Conservation (phyloP, 2,888 invertebrate species). For the Diplazon laetatorius region DNA sequence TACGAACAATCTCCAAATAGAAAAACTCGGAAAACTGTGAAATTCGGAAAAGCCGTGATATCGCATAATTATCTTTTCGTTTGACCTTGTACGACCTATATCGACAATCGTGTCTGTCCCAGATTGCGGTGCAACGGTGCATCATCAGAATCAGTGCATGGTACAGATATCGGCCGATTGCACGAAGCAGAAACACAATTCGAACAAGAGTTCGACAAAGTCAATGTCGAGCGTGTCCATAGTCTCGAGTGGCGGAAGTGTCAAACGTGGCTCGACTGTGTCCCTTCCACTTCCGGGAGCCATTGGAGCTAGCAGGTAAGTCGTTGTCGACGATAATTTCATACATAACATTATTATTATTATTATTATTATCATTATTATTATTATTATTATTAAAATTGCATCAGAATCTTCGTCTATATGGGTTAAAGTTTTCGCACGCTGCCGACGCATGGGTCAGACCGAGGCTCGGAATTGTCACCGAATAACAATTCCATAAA, state of each 20-base stretch:
- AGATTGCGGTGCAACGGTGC: slow-evolving; percentile 94
- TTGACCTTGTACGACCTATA: no score
- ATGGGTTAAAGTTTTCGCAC: slow-evolving; percentile 77
- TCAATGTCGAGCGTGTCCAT: slow-evolving; percentile 78
- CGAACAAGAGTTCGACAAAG: slow-evolving; percentile 79
- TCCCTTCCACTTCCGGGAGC: slow-evolving; percentile 77
- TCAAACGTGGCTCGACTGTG: slow-evolving; percentile 79
- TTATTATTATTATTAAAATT: slow-evolving; percentile 66
- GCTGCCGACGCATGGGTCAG: slow-evolving; percentile 76
- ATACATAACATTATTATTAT: slow-evolving; percentile 55
- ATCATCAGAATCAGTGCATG: slow-evolving; percentile 93
- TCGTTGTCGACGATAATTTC: slow-evolving; percentile 36
- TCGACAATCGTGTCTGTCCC: slow-evolving; percentile 63
- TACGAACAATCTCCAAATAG: no score
- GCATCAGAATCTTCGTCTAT: slow-evolving; percentile 76
- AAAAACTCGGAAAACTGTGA: no score
- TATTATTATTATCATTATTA: slow-evolving; percentile 49
- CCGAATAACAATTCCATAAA: slow-evolving; percentile 50
- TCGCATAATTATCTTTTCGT: no score
- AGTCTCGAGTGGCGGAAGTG: slow-evolving; percentile 73
- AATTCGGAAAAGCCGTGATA: no score
- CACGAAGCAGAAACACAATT: slow-evolving; percentile 85
- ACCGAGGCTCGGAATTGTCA: slow-evolving; percentile 74
- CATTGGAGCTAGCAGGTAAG: slow-evolving; percentile 79
- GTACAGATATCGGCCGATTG: slow-evolving; percentile 92